Percentiles rank a stretch among this genome's conserved stretches.
Conservation (phyloP, 2,888 invertebrate species). For the Drosophila diplacantha region DNA sequence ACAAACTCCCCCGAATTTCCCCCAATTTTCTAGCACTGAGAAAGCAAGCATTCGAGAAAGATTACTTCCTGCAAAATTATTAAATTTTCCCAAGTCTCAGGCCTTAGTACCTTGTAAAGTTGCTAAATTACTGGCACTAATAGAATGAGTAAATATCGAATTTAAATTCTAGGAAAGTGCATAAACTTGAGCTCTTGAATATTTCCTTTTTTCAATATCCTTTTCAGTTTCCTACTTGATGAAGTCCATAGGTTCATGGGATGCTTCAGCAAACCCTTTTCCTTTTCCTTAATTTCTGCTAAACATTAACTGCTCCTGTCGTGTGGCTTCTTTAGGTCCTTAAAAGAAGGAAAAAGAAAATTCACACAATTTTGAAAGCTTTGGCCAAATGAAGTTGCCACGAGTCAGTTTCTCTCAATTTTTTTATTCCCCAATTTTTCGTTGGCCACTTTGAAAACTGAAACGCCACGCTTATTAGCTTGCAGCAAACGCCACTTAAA, state of each 20-base stretch:
- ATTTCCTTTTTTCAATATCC: not conserved
- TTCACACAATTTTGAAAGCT: not conserved
- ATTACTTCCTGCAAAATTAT: not conserved
- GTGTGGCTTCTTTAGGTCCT: not conserved
- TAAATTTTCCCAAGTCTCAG: not conserved
- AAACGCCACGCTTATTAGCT: conserved; percentile 65
- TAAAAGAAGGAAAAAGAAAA: not conserved
- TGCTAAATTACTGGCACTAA: not conserved
- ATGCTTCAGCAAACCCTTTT: not conserved
- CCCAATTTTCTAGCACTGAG: not conserved
- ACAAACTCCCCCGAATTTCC: conserved; percentile 3
- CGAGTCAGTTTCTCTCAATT: conserved; percentile 28
- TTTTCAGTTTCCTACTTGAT: not conserved
- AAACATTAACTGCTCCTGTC: not conserved
- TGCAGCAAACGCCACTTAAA: conserved; percentile 55
- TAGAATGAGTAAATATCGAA: too few relatives aligned
- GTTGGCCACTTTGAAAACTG: conserved; percentile 52
- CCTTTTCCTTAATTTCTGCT: not conserved
- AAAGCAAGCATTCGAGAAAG: not conserved
- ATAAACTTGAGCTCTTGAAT: not conserved
- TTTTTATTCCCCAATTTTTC: conserved; percentile 34
- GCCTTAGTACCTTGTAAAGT: not conserved
- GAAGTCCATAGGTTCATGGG: not conserved
- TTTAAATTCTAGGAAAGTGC: not conserved
- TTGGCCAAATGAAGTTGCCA: conserved; percentile 30